Conservation (phyloP, 1,140 invertebrate genomes). For the Popillia japonica region DNA sequence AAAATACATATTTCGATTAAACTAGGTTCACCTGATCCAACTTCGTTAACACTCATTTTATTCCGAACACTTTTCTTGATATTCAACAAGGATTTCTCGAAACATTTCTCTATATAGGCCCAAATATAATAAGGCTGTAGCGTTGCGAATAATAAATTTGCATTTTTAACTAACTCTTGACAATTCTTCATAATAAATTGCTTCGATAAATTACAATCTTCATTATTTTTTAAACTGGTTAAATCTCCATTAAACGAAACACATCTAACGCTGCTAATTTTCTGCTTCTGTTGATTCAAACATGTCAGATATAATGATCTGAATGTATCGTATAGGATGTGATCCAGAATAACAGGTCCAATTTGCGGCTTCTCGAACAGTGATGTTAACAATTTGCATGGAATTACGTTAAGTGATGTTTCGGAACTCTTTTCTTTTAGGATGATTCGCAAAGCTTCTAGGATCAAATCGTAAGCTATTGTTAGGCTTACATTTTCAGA, state of each 20-base stretch:
- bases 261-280: constrained; percentile 51
- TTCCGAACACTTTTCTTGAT: constrained; percentile 50
- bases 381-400: constrained; percentile 86
- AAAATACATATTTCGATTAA: constrained; percentile 75
- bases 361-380: constrained; percentile 91
- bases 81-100: constrained; percentile 66
- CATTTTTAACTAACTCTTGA: constrained; percentile 79
- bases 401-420: constrained; percentile 74
- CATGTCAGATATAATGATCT: constrained; percentile 64
- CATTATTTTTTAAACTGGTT: constrained; percentile 55
- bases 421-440: constrained; percentile 68
- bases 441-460: constrained; percentile 71
- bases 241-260: constrained; percentile 59
- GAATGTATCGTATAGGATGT: constrained; percentile 87
- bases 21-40: constrained; percentile 69
- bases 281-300: constrained; percentile 56
- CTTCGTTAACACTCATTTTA: constrained; percentile 61
- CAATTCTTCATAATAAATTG: constrained; percentile 57
- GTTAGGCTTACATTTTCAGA: constrained; percentile 54
- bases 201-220: constrained; percentile 53
- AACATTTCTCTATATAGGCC: constrained; percentile 80
- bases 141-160: constrained; percentile 85
- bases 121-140: constrained; percentile 88
- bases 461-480: constrained; percentile 71
- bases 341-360: constrained; percentile 83